Evolutionary conservation across 2,113 vertebrate species (phyloP).

Genomic region (Psammodynastes pulverulentus): DNA sequence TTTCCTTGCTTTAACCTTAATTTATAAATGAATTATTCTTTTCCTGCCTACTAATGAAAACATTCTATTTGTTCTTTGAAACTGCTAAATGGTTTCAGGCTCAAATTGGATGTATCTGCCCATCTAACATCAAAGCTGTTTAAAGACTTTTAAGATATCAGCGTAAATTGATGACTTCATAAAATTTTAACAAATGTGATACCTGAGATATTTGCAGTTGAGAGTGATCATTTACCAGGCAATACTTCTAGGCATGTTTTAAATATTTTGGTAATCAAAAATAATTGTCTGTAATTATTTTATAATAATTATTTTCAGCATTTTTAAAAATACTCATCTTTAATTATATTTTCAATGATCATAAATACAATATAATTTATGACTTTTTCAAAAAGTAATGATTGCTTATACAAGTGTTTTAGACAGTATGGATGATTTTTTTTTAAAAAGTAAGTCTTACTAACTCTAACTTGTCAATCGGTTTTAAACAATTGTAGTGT

Average conservation of each 20-base stretch:
- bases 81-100: rapidly evolving
- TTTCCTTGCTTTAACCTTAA: not conserved
- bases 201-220: conserved; percentile 46
- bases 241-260: conserved; percentile 51
- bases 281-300: not conserved
- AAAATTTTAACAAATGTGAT: conserved; percentile 55
- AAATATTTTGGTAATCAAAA: conserved; percentile 70
- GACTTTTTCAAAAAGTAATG: not conserved
- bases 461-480: not conserved
- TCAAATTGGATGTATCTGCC: not conserved
- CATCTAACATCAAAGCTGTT: not conserved
- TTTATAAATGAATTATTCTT: not conserved
- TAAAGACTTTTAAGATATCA: conserved; percentile 45
- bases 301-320: not conserved
- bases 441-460: not conserved
- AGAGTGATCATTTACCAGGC: conserved; percentile 53
- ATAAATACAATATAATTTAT: not conserved
- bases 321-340: not conserved
- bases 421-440: not conserved
- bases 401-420: not conserved
- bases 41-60: not conserved
- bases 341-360: not conserved
- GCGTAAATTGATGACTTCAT: conserved; percentile 29
- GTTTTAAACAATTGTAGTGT: not conserved
- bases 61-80: not conserved